A percentile compares a stretch with the other conserved stretches of the same genome.
Conservation (phyloP, 2,797 vertebrate genomes). For the Etheostoma perlongum region DNA sequence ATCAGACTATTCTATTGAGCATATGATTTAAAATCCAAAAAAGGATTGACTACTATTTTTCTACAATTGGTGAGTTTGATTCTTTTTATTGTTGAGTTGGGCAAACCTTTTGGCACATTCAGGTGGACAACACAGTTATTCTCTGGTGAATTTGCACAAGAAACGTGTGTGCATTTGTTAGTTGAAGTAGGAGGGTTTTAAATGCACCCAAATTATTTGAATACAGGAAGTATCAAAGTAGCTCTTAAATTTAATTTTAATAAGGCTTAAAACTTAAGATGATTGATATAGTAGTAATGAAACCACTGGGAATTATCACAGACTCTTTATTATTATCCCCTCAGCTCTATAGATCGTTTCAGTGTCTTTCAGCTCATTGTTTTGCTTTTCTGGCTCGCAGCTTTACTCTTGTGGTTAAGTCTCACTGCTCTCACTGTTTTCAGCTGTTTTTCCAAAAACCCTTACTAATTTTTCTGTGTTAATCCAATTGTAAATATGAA, state of each 20-base stretch:
- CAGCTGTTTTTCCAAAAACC: too few relatives aligned
- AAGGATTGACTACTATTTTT: background rate
- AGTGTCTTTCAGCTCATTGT: background rate
- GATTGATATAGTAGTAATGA: background rate
- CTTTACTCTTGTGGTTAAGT: background rate
- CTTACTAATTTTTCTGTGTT: background rate
- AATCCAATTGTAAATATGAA: constrained; percentile 2
- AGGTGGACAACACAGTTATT: too few relatives aligned
- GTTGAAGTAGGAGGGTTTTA: too few relatives aligned
- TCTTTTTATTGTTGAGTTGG: background rate
- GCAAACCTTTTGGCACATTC: background rate
- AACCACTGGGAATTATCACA: too few relatives aligned
- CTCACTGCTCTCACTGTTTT: background rate
- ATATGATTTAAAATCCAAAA: background rate
- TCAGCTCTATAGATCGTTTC: background rate
- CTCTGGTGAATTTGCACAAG: background rate
- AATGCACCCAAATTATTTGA: too few relatives aligned
- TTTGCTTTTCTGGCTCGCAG: background rate
- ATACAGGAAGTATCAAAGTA: background rate
- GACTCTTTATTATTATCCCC: background rate
- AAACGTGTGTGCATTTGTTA: background rate
- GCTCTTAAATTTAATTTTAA: background rate
- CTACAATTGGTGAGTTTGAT: background rate
- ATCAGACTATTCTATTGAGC: background rate
- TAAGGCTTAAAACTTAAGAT: background rate